Evolutionary conservation across 2,888 invertebrate species (phyloP), one percentile per base, ranked within the genome.

Genomic region (Athalia rosae): DNA sequence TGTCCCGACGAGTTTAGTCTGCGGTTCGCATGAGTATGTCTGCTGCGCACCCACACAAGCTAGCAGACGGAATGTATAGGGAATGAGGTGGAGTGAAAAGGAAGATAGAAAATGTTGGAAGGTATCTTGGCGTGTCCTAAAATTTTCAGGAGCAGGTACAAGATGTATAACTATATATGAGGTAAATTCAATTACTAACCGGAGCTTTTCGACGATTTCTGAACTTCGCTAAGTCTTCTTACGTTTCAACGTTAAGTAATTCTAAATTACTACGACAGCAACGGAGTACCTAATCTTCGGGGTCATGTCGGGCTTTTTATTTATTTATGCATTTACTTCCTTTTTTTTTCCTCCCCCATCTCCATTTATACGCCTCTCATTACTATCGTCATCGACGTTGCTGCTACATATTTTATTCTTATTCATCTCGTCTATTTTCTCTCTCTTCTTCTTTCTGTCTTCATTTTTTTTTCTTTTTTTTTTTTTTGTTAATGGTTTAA

Each of bases 1-100:
- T 0, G 28, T 28, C 28, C 2, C 28, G 28, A 28, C 2, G 28
- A 28, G 28, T 28, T 28, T 28, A 0, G 28, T 28, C 28, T 2
- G 28, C 28, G 28, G 28, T 28, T 28, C 1, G 28, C 28, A 28
- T 28, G n/a, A n/a, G 28, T 28, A 9, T 8, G 6, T 50, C 5
- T 8, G n/a, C 5, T 8, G 50, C 8, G 8, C 7, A 8, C 59
- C 4, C 67, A 67, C 28, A 67, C 67, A 67, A 67, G 50, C 50
- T 67, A 66, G 47, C 66, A 45, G 48, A 48, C 9, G 48, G 48
- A 66, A 66, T 66, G 66, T 9, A 48, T 28, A 15, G 41, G 7
- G 67, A 50, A 53, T 50, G 67, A 78, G 76, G 77, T 76, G 80
- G 67, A 58, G 79, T 69, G 58, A 62, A 15, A 15, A 15, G 71